Conservation (phyloP, 2,113 vertebrate species). For the Neotoma lepida region DNA sequence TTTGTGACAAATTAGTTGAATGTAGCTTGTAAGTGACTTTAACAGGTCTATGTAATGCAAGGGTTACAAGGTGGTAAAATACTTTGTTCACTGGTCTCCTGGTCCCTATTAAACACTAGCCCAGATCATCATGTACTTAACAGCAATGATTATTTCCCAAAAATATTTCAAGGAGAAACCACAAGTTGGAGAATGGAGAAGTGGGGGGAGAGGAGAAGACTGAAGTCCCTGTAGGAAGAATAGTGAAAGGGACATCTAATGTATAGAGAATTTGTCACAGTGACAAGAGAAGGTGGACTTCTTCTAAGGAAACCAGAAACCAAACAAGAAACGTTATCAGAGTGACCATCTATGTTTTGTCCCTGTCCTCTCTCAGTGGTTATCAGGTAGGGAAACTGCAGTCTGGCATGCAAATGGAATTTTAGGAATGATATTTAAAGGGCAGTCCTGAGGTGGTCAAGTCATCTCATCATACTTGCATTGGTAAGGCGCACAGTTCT, state of each 20-base stretch:
- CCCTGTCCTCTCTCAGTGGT: not conserved
- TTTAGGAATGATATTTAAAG: constrained; percentile 46
- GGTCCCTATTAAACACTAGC: not conserved
- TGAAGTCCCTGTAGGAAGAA: not conserved
- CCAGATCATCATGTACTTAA: not conserved
- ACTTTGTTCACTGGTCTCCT: not conserved
- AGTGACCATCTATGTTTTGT: not conserved
- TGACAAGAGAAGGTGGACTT: constrained; percentile 12
- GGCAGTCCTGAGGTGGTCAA: not conserved
- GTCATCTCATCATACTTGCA: not conserved
- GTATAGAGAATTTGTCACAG: not conserved
- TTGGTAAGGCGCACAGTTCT: constrained; percentile 29
- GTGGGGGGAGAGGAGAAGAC: not conserved
- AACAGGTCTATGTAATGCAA: not conserved
- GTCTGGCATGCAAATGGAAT: not conserved
- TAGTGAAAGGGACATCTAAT: not conserved
- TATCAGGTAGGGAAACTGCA: not conserved
- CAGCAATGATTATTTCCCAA: not conserved
- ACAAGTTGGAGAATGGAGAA: not conserved
- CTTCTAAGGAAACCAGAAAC: constrained; percentile 19
- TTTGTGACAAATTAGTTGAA: constrained; percentile 12
- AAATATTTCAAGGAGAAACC: not conserved
- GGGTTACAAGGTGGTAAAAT: not conserved
- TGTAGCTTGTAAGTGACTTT: not conserved
- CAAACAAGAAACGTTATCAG: not conserved